Conservation (phyloP, 1,140 invertebrate species). For the Diploscapter pachys region DNA sequence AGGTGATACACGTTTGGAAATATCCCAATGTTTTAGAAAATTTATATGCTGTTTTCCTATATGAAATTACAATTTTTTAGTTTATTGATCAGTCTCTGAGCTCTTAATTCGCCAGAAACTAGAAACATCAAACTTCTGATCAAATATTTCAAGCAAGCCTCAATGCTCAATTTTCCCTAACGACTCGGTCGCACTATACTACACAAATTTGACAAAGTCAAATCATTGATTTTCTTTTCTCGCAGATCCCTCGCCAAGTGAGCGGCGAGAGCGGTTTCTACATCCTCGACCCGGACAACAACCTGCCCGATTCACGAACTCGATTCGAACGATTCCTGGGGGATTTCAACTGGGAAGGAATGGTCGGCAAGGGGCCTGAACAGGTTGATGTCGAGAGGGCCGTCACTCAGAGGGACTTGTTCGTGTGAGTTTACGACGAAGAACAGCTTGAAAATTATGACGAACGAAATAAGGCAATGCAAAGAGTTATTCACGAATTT, state of each 20-base stretch:
- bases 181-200: too few species aligned
- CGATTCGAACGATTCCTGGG: slow-evolving; percentile 38
- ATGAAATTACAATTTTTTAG: too few species aligned
- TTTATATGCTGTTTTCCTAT: too few species aligned
- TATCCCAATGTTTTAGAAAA: too few species aligned
- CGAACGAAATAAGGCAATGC: too few species aligned
- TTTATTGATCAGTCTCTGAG: slow-evolving; percentile 11
- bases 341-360: slow-evolving; percentile 41
- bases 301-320: slow-evolving; percentile 46
- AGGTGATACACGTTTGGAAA: too few species aligned
- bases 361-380: slow-evolving; percentile 39
- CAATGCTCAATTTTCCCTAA: too few species aligned
- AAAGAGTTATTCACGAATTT: too few species aligned
- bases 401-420: slow-evolving; percentile 41
- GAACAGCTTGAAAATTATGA: too few species aligned
- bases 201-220: too few species aligned
- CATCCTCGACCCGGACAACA: slow-evolving; percentile 50
- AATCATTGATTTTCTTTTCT: slow-evolving; percentile 1
- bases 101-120: not conserved
- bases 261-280: slow-evolving; percentile 47
- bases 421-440: slow-evolving; percentile 38
- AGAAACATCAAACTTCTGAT: slow-evolving; percentile 2
- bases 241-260: slow-evolving; percentile 41
- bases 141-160: too few species aligned
- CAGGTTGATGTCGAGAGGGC: slow-evolving; percentile 32